phyloP scores from a whole-genome alignment of 2,888 invertebrate species.

The Hirudinaria manillensis region DNA sequence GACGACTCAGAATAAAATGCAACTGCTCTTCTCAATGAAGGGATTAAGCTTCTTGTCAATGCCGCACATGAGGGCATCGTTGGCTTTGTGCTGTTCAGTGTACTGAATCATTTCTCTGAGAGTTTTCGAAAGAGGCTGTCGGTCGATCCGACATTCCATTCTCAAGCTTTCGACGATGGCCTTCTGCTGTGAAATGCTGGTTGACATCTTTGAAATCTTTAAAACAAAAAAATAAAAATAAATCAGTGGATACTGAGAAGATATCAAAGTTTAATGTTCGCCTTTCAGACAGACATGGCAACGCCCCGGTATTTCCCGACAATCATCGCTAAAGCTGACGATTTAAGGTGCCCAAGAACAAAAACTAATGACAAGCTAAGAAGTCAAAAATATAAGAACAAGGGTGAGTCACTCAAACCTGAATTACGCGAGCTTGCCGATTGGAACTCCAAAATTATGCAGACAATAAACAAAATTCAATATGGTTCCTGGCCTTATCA shows the following conservation, averaged over 20 bases:
- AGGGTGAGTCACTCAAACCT: no score
- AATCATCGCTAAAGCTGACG: no score
- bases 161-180: constrained; percentile 33
- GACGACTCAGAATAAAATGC: constrained; percentile 27
- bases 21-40: constrained; percentile 38
- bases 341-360: no score
- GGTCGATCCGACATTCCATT: constrained; percentile 34
- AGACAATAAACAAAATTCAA: constrained; percentile 15
- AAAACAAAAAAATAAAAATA: neutral
- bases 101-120: constrained; percentile 34
- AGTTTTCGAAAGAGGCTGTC: constrained; percentile 32
- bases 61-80: constrained; percentile 34
- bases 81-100: constrained; percentile 32
- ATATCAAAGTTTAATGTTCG: neutral
- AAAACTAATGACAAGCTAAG: no score
- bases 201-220: constrained; percentile 27
- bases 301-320: neutral
- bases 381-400: no score
- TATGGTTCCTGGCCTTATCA: constrained; percentile 4
- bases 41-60: constrained; percentile 38
- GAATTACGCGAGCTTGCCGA: no score
- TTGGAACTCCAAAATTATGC: no score
- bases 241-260: neutral
- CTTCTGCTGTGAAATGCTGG: constrained; percentile 32
- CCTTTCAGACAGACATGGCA: neutral